phyloP scores from a whole-genome alignment of 30 jellyfish, hydroid and myxozoan genomes.

The Phacellophora camtschatica region DNA sequence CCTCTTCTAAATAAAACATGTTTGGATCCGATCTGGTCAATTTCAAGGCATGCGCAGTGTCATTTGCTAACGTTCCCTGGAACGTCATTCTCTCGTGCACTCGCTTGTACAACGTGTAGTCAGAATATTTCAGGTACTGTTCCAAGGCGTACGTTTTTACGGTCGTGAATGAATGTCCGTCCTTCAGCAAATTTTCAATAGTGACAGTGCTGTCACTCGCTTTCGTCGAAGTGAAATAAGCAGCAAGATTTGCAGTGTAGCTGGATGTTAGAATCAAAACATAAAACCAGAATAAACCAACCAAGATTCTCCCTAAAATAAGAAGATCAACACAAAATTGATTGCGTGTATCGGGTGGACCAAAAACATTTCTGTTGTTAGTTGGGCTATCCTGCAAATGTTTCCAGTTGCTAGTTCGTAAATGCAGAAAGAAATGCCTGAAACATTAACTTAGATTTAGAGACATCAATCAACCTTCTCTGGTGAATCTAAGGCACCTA shows the following conservation, averaged over 20 bases:
- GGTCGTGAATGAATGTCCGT: conserved; percentile 32
- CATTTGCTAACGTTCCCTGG: conserved; percentile 6
- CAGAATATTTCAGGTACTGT: conserved; percentile 22
- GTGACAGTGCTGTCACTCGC: neutral
- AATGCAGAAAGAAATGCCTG: no score
- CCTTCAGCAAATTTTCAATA: conserved; percentile 23
- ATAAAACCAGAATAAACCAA: conserved; percentile 49
- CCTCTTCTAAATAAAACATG: conserved; percentile 35
- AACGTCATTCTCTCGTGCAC: conserved; percentile 27
- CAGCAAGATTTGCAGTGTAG: conserved; percentile 69
- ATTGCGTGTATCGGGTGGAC: neutral
- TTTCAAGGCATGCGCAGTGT: neutral
- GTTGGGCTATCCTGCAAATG: no score
- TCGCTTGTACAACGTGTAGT: conserved; percentile 44
- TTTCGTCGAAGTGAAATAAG: conserved; percentile 39
- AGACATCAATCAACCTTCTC: no score
- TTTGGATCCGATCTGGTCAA: neutral
- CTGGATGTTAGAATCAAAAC: conserved; percentile 35
- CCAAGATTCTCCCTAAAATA: conserved; percentile 39
- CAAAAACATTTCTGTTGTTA: no score
- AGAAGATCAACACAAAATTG: neutral
- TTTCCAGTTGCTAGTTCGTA: no score
- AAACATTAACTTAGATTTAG: no score
- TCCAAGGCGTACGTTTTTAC: conserved; percentile 33
- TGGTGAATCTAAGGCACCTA: no score